Conservation (phyloP, 2,888 invertebrate species). For the Drosophila robusta region DNA sequence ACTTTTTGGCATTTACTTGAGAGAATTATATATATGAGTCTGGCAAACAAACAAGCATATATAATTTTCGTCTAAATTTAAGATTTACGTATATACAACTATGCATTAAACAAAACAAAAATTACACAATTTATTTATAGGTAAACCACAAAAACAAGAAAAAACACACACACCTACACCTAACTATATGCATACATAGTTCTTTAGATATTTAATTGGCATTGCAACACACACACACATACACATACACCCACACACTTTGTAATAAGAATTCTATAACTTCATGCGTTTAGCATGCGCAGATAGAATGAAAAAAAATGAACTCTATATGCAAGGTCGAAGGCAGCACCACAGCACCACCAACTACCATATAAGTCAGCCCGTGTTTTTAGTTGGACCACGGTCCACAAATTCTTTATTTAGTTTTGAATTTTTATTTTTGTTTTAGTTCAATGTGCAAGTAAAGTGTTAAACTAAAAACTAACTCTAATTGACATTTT, state of each 20-base stretch:
- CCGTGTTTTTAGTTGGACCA: conserved; percentile 64
- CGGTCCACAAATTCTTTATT: conserved; percentile 26
- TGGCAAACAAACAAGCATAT: conserved; percentile 38
- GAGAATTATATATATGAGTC: conserved; percentile 63
- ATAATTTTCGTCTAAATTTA: conserved; percentile 79
- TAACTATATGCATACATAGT: conserved; percentile 41
- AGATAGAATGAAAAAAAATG: neutral
- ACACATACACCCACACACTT: conserved; percentile 1
- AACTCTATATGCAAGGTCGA: conserved; percentile 40
- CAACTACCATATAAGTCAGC: conserved; percentile 75
- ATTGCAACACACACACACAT: conserved; percentile 26
- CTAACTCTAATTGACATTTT: conserved; percentile 38
- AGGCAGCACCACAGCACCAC: conserved; percentile 64
- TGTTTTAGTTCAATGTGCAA: conserved; percentile 79
- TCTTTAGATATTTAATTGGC: conserved; percentile 71
- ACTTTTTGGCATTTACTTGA: conserved; percentile 79
- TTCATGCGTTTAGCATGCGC: neutral
- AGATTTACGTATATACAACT: conserved; percentile 54
- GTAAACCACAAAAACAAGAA: conserved; percentile 23
- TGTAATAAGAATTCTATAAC: conserved; percentile 16
- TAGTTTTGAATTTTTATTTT: conserved; percentile 68
- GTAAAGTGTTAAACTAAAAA: conserved; percentile 49
- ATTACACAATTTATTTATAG: conserved; percentile 42
- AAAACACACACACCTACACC: conserved; percentile 23
- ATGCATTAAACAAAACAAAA: conserved; percentile 15